Conservation (phyloP, 2,797 vertebrate species). For the Scomberomorus guttatus region DNA sequence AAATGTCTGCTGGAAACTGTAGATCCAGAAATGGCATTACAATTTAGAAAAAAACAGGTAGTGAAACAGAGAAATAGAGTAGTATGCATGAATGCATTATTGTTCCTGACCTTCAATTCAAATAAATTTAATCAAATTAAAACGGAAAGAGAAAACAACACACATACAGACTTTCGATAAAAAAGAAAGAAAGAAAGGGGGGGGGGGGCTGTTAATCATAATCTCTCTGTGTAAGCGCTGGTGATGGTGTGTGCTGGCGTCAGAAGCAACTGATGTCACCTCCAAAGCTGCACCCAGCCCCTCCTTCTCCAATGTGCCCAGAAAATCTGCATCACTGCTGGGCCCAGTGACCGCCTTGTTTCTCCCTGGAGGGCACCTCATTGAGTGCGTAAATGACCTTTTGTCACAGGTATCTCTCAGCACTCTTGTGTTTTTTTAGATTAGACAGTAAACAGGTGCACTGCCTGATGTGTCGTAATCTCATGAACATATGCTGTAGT, state of each 20-base stretch:
- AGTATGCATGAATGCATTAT: neutral
- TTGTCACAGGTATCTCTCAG: conserved; percentile 28
- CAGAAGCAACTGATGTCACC: conserved; percentile 75
- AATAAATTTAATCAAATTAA: conserved; percentile 3
- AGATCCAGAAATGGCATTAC: neutral
- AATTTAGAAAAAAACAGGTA: neutral
- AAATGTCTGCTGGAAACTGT: neutral
- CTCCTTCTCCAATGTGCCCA: conserved; percentile 19
- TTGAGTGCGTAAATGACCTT: conserved; percentile 32
- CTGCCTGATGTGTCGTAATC: conserved; percentile 40
- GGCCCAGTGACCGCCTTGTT: conserved; percentile 39
- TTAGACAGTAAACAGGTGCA: conserved; percentile 41
- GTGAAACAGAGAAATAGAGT: neutral
- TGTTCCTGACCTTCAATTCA: neutral
- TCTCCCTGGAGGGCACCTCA: conserved; percentile 34
- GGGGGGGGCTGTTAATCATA: conserved; percentile 45
- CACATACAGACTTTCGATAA: neutral
- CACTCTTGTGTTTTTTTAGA: conserved; percentile 32
- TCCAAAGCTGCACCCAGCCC: conserved; percentile 47
- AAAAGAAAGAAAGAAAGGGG: neutral
- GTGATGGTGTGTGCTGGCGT: conserved; percentile 57
- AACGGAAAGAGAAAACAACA: conserved; percentile 3
- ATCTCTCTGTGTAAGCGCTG: conserved; percentile 51
- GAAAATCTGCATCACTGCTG: conserved; percentile 56
- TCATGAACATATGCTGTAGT: conserved; percentile 41